Percentiles rank a stretch among this genome's conserved stretches.
These are phyloP conservation scores for Drosophila austrosaltans DNA, from an alignment of 2,888 invertebrate genomes.

Conservation along the genomic window DNA sequence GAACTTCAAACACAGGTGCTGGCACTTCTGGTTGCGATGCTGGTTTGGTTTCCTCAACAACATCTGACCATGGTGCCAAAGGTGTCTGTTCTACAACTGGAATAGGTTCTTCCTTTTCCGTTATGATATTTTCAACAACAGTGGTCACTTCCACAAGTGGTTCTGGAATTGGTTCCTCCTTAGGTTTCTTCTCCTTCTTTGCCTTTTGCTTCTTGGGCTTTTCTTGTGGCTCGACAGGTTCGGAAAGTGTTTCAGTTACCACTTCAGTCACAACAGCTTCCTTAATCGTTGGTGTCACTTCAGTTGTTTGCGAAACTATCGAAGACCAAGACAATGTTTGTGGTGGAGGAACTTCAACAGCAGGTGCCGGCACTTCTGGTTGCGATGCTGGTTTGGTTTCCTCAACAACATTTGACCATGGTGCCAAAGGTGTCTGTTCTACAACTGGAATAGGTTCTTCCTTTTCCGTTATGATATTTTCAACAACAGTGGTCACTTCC, in stretches of 20 bases:
- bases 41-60: not conserved
- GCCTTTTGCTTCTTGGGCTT: not conserved
- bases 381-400: not conserved
- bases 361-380: too few relatives aligned
- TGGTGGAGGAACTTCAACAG: too few relatives aligned
- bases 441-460: not conserved
- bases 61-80: conserved; percentile 32
- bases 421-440: conserved; percentile 29
- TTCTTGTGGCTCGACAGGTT: not conserved
- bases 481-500: conserved; percentile 1
- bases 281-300: too few relatives aligned
- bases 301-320: too few relatives aligned
- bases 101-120: not conserved
- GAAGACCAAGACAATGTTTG: too few relatives aligned
- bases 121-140: not conserved
- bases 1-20: too few relatives aligned
- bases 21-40: too few relatives aligned
- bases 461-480: conserved; percentile 2
- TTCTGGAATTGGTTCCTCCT: not conserved
- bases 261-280: too few relatives aligned
- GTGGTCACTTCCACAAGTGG: not conserved
- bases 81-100: conserved; percentile 14
- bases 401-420: conserved; percentile 21
- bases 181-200: not conserved
- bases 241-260: not conserved